These are phyloP conservation scores for Acrossocheilus wenchowensis DNA, from an alignment of 2,797 vertebrate species.

Conservation along the genomic window DNA sequence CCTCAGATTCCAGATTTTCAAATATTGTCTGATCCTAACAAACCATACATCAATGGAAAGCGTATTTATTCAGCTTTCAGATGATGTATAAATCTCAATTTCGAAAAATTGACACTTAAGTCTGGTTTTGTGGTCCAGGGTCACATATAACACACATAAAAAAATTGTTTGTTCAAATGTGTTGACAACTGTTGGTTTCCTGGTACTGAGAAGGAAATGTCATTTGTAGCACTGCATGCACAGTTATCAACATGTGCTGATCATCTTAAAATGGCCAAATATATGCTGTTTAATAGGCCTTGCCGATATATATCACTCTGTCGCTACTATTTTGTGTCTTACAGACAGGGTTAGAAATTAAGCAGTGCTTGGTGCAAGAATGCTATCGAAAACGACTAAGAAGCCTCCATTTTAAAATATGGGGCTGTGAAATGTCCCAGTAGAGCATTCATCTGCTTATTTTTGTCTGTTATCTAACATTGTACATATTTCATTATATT, in stretches of 20 bases:
- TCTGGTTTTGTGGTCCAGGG: too few species aligned
- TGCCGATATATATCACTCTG: background rate
- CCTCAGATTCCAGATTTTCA: too few species aligned
- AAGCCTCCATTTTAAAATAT: background rate
- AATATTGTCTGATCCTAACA: too few species aligned
- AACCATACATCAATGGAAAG: too few species aligned
- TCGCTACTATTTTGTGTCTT: background rate
- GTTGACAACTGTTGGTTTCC: background rate
- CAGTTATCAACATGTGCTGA: background rate
- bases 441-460: background rate
- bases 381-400: background rate
- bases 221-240: background rate
- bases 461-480: background rate
- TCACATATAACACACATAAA: too few species aligned
- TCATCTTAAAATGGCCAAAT: background rate
- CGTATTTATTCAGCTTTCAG: too few species aligned
- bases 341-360: background rate
- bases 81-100: too few species aligned
- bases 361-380: background rate
- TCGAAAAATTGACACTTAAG: too few species aligned
- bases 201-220: background rate
- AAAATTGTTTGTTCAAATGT: too few species aligned
- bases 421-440: background rate
- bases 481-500: background rate
- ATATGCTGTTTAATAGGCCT: background rate